These are phyloP conservation scores for Agelastica alni DNA, from an alignment of 2,888 invertebrate genomes.

Conservation along the genomic window DNA sequence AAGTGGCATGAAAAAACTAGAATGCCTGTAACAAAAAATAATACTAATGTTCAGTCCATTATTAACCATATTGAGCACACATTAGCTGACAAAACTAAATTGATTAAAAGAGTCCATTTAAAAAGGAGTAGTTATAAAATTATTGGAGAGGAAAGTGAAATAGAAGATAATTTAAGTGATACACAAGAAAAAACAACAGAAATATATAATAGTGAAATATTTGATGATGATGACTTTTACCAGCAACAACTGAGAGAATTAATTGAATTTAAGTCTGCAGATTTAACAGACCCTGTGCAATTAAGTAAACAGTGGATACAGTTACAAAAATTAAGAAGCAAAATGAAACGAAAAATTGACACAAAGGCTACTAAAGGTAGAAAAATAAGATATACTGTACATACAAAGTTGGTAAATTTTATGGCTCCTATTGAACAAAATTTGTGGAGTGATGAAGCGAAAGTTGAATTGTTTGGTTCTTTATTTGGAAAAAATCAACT, in stretches of 20 bases:
- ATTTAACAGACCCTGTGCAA: constrained; percentile 81
- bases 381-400: constrained; percentile 83
- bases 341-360: constrained; percentile 91
- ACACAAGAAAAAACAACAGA: constrained; percentile 47
- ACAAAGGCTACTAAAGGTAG: constrained; percentile 94
- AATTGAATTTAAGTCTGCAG: constrained; percentile 87
- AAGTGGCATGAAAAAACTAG: constrained; percentile 96
- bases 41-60: constrained; percentile 62
- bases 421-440: constrained; percentile 79
- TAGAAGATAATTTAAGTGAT: constrained; percentile 34
- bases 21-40: constrained; percentile 67
- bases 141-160: constrained; percentile 60
- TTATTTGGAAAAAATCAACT: constrained; percentile 68
- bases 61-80: constrained; percentile 85
- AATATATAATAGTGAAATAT: constrained; percentile 80
- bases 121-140: constrained; percentile 76
- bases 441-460: constrained; percentile 77
- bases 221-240: constrained; percentile 97
- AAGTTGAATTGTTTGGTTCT: constrained; percentile 79
- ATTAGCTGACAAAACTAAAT: constrained; percentile 74
- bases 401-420: constrained; percentile 85
- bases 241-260: constrained; percentile 89
- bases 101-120: constrained; percentile 78
- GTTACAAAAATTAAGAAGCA: constrained; percentile 86
- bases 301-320: constrained; percentile 90